Conservation (phyloP, 2,797 vertebrate genomes). For the Hirundo rustica region DNA sequence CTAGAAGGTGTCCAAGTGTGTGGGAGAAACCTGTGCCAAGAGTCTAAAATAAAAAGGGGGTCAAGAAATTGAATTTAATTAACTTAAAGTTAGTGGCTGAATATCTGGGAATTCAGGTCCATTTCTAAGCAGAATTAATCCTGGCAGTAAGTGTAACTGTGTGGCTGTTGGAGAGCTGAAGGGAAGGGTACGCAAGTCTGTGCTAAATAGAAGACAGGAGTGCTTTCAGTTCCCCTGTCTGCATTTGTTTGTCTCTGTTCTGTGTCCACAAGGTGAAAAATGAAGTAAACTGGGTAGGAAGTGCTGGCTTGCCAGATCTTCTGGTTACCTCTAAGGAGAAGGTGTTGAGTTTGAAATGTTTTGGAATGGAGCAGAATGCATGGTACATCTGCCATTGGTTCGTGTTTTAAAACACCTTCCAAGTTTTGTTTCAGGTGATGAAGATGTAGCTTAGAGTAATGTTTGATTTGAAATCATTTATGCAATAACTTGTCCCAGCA, state of each 20-base stretch:
- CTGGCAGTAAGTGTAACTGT: fast-evolving
- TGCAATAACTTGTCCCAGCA: not conserved
- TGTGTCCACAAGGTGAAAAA: not conserved
- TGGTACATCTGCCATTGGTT: not conserved
- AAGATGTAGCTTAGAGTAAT: not conserved
- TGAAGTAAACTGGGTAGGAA: not conserved
- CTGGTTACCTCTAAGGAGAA: not conserved
- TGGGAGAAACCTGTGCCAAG: not conserved
- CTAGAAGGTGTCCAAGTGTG: not conserved
- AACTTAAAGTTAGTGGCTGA: not conserved
- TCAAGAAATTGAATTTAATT: not conserved
- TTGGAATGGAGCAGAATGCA: not conserved
- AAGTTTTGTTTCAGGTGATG: not conserved
- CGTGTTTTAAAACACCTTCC: not conserved
- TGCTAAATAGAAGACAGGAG: not conserved
- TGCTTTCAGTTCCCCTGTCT: not conserved
- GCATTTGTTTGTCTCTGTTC: not conserved
- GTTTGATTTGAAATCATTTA: not conserved
- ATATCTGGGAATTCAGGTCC: not conserved
- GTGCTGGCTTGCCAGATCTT: not conserved
- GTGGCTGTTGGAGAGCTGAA: not conserved
- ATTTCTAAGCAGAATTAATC: not conserved
- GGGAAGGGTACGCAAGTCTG: not conserved
- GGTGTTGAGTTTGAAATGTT: not conserved
- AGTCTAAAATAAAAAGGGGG: not conserved